Percentiles rank a stretch among this genome's conserved stretches.
phyloP scores from a whole-genome alignment of 1,140 invertebrate genomes.

The Drosophila melanogaster region Release_6_plus_ISO1_MT NT_033777.3:30039501-30040000 shows the following conservation, averaged over 20 bases:
- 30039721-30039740: not conserved
- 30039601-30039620: not conserved
- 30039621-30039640: too few species aligned
- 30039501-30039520: not conserved
- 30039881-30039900: constrained; percentile 34
- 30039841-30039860: constrained; percentile 65
- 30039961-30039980: constrained; percentile 70
- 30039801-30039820: constrained; percentile 45
- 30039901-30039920: not conserved
- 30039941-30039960: constrained; percentile 71
- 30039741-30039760: constrained; percentile 32
- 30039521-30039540: not conserved
- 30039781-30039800: constrained; percentile 2
- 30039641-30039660: too few species aligned
- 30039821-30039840: constrained; percentile 62
- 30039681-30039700: not conserved
- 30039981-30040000: constrained; percentile 69
- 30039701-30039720: not conserved
- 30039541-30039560: not conserved
- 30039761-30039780: constrained; percentile 27
- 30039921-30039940: constrained; percentile 32
- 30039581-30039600: not conserved
- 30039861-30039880: constrained; percentile 70
- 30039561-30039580: not conserved
- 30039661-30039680: not conserved